These are phyloP conservation scores for Tenebrio molitor DNA, from an alignment of 1,140 invertebrate genomes.

Conservation along the genomic window DNA sequence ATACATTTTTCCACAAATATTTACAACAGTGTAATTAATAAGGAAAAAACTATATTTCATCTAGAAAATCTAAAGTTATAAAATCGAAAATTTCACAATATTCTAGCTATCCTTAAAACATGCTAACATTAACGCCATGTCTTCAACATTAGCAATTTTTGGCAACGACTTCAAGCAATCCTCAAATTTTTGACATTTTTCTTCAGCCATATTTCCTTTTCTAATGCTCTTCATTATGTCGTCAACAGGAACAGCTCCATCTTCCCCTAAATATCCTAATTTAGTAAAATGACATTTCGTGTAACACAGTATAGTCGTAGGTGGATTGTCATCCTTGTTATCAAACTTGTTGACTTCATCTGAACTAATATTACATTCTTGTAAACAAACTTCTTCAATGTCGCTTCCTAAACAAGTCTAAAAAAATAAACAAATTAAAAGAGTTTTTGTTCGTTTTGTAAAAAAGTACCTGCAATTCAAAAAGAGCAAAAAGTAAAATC, in stretches of 20 bases:
- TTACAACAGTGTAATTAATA: no score
- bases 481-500: no score
- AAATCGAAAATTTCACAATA: no score
- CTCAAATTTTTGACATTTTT: neutral
- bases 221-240: neutral
- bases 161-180: neutral
- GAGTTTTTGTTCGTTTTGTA: no score
- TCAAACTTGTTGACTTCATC: neutral
- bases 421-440: neutral
- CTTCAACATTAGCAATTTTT: neutral
- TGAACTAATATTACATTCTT: neutral
- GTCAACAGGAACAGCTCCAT: neutral
- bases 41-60: no score
- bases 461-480: no score
- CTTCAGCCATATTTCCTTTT: neutral
- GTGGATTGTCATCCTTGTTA: neutral
- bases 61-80: no score
- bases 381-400: neutral
- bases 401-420: neutral
- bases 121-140: neutral
- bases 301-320: neutral
- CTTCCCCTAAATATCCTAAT: neutral
- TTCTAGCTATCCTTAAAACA: neutral
- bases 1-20: no score
- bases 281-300: neutral